Base-by-base conservation (phyloP, 2,797 vertebrate genomes). In the Ctenopoma kingsleyae region DNA sequence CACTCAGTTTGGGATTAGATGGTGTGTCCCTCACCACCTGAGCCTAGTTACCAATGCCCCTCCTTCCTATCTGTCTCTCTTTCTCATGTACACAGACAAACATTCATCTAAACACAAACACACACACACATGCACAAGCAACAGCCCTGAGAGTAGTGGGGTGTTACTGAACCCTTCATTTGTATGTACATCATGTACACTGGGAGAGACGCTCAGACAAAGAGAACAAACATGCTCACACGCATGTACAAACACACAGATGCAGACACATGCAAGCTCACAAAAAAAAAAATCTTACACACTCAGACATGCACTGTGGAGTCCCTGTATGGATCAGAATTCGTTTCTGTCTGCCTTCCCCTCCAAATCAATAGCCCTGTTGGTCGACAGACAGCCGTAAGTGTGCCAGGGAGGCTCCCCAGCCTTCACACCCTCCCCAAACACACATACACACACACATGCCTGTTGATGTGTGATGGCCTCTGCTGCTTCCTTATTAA, bases 401-500 rank as follows among this genome's bases (percentile, higher is more conserved):
- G 88, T 87, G 83, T 85, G 87, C 86, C 84, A 86, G 86, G 87
- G 80, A 90, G 82, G 76, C 83, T 83, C 64, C 71, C 74, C 38
- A 60, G 76, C 50, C 81, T 71, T 83, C 68, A 64, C 65, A 55
- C 75, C 58, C 77, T 70, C 81, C 74, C 41, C 67, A 32, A 51
- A 82, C 62, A 58, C 52, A 65, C 53, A 71, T 32, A 61, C 74
- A 74, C 47, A 43, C 76, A 74, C 58, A 80, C 62, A 13, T 78
- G 87, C 86, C 87, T 91, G 92, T 93, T 92, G 91, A 89, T 92
- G 84, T 89, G 83, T 81, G 88, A 89, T 87, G 92, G 89, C 89
- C 84, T 89, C 84, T 85, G 80, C 87, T 84, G 87, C 82, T 91
- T 87, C 90, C 90, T 94, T 93, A 94, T 94, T 94, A 93, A 94